Evolutionary conservation across 2,888 invertebrate species (phyloP).

Genomic region (Gortyna flavago): DNA sequence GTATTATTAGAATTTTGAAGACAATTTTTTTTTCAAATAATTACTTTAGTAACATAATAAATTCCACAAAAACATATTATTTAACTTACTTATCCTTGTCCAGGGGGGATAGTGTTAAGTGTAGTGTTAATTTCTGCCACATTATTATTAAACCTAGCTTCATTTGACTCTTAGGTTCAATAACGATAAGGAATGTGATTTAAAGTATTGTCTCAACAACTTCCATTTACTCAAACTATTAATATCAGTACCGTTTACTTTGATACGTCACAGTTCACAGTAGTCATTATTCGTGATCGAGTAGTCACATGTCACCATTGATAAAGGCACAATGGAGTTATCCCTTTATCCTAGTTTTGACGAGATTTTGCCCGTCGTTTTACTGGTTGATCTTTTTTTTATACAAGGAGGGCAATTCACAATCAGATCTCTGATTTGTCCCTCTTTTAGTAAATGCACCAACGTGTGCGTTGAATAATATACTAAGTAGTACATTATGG

Average conservation of each 20-base stretch:
- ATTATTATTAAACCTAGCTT: constrained; percentile 17
- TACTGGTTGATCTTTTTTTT: constrained; percentile 41
- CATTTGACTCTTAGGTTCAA: constrained; percentile 36
- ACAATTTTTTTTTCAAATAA: neutral
- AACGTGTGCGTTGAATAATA: constrained; percentile 73
- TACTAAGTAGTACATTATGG: constrained; percentile 61
- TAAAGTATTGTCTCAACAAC: constrained; percentile 50
- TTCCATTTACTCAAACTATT: constrained; percentile 48
- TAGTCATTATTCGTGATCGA: constrained; percentile 51
- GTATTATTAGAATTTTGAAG: constrained; percentile 29
- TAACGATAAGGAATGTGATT: constrained; percentile 31
- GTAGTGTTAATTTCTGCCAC: neutral
- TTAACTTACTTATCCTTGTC: neutral
- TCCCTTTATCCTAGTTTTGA: constrained; percentile 48
- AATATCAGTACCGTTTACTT: constrained; percentile 48
- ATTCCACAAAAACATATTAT: neutral
- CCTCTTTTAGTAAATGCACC: constrained; percentile 69
- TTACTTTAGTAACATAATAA: neutral
- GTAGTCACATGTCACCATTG: constrained; percentile 48
- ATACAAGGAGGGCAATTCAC: constrained; percentile 33
- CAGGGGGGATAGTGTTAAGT: neutral
- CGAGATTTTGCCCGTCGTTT: constrained; percentile 36
- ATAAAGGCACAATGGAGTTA: constrained; percentile 63
- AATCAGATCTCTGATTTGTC: constrained; percentile 53
- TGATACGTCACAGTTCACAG: constrained; percentile 51